Conservation (phyloP, 2,113 vertebrate species). For the Piprites chloris region DNA sequence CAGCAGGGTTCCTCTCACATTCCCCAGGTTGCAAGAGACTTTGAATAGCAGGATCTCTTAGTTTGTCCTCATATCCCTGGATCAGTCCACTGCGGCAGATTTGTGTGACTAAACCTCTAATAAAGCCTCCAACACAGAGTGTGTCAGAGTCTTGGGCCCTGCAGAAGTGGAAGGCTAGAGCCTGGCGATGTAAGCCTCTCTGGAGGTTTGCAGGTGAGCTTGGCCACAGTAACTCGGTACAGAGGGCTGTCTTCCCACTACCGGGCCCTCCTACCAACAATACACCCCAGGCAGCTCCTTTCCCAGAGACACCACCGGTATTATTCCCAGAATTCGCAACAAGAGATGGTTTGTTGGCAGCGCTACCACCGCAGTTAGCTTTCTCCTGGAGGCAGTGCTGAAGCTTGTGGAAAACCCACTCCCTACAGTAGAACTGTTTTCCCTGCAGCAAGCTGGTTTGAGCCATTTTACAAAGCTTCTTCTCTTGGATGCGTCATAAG, state of each 20-base stretch:
- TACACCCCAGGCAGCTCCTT: conserved; percentile 89
- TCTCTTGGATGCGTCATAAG: conserved; percentile 76
- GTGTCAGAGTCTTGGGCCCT: conserved; percentile 93
- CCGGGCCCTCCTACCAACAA: conserved; percentile 93
- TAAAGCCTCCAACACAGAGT: conserved; percentile 85
- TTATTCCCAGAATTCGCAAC: conserved; percentile 72
- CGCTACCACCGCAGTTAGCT: conserved; percentile 74
- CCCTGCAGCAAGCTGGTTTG: conserved; percentile 96
- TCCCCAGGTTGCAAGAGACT: conserved; percentile 87
- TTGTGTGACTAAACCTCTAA: conserved; percentile 86
- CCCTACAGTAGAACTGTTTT: conserved; percentile 96
- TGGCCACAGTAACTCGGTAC: conserved; percentile 94
- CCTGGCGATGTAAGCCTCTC: conserved; percentile 85
- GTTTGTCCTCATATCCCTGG: conserved; percentile 89
- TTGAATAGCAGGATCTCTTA: conserved; percentile 87
- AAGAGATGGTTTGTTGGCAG: conserved; percentile 74
- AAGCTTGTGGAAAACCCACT: conserved; percentile 99
- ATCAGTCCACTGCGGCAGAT: conserved; percentile 85
- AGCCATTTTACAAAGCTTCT: conserved; percentile 86
- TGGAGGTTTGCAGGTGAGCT: conserved; percentile 82
- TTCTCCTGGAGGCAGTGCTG: conserved; percentile 99
- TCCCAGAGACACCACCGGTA: conserved; percentile 70
- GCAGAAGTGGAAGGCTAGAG: conserved; percentile 94
- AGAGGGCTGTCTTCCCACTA: conserved; percentile 93
- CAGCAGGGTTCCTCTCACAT: conserved; percentile 92